Evolutionary conservation across 2,113 vertebrate species (phyloP).

Genomic region (Andinoacara biseriatus): DNA sequence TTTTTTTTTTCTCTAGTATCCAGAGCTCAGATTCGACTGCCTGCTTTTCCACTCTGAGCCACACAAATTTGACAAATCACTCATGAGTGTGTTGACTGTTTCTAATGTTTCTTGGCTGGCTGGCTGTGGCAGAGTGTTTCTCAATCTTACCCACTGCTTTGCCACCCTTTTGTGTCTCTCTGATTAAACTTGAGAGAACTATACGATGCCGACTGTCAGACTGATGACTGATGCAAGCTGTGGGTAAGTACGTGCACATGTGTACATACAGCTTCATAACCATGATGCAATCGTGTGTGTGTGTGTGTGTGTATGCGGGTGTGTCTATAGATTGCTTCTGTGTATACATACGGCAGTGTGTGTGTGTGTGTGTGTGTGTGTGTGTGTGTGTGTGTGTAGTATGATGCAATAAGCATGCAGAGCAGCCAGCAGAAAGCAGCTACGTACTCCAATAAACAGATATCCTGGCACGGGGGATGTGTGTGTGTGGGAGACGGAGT

Average conservation of each 20-base stretch:
- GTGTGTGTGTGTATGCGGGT: background rate
- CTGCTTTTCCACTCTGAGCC: background rate
- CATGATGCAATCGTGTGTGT: conserved; percentile 42
- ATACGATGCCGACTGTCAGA: conserved; percentile 38
- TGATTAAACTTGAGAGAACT: conserved; percentile 44
- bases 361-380: background rate
- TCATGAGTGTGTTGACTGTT: background rate
- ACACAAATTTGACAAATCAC: background rate
- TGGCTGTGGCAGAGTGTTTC: background rate
- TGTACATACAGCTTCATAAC: background rate
- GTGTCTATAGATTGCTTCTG: conserved; percentile 38
- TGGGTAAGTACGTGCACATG: conserved; percentile 25
- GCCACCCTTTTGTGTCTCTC: background rate
- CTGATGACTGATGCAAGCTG: conserved; percentile 54
- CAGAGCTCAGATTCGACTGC: accelerated
- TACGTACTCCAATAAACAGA: conserved; percentile 49
- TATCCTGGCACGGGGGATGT: conserved; percentile 37
- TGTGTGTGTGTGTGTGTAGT: background rate
- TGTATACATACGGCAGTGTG: background rate
- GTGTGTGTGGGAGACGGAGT: conserved; percentile 36
- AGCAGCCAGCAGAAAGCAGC: conserved; percentile 37
- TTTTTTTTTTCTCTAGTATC: background rate
- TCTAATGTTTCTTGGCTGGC: background rate
- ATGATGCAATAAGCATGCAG: conserved; percentile 49
- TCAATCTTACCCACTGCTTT: background rate